These are phyloP conservation scores for Tupaia chinensis DNA, from an alignment of 2,113 vertebrate genomes.

Conservation along the genomic window DNA sequence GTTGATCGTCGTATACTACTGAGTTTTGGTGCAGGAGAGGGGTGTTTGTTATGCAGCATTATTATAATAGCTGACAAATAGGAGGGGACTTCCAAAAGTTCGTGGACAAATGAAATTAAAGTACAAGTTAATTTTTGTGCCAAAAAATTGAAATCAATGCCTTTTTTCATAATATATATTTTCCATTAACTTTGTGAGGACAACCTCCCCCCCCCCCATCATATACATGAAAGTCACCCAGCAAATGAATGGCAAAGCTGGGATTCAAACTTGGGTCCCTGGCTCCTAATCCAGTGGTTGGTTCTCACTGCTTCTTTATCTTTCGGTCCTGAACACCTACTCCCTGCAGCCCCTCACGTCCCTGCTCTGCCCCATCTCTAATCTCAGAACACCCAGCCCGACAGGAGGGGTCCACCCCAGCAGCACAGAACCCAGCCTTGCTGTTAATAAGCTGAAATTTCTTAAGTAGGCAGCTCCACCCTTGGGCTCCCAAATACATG, in stretches of 20 bases:
- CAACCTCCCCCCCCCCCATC: too few relatives aligned
- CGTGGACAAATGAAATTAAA: too few relatives aligned
- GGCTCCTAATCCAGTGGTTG: not conserved
- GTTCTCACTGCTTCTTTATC: not conserved
- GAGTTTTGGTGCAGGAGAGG: not conserved
- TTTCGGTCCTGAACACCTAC: not conserved
- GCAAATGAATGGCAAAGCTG: not conserved
- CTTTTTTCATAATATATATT: too few relatives aligned
- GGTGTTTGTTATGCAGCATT: constrained; percentile 24
- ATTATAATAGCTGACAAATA: not conserved
- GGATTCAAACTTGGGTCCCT: not conserved
- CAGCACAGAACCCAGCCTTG: not conserved
- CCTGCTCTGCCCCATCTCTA: not conserved
- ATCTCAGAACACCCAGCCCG: not conserved
- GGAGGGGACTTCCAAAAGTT: too few relatives aligned
- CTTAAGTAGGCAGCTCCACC: not conserved
- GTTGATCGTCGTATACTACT: not conserved
- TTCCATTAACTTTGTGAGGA: too few relatives aligned
- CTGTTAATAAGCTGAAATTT: not conserved
- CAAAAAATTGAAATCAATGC: too few relatives aligned
- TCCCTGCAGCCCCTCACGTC: not conserved
- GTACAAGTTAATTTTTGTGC: too few relatives aligned
- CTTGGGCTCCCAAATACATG: not conserved
- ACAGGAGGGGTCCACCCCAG: not conserved
- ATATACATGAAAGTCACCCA: not conserved